These are phyloP conservation scores for Lasiommata megera DNA, from an alignment of 2,888 invertebrate genomes.

Conservation along the genomic window DNA sequence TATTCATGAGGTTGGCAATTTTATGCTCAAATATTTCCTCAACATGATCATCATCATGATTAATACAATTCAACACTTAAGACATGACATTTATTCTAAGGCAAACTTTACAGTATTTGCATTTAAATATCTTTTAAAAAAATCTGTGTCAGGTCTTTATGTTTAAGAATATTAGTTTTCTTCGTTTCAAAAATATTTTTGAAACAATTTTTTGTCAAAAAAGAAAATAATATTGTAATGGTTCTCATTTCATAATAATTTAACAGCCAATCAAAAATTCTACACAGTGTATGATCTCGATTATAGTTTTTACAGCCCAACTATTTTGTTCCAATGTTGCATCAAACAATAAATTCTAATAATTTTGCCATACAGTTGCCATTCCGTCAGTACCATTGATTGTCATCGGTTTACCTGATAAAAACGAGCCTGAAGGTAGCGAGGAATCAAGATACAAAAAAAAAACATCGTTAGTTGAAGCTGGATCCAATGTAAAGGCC, in stretches of 20 bases:
- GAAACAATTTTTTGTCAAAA: not conserved
- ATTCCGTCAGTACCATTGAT: conserved; percentile 75
- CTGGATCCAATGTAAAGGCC: conserved; percentile 37
- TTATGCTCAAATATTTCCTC: not conserved
- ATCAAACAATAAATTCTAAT: conserved; percentile 67
- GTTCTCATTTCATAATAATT: not conserved
- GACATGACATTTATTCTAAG: not conserved
- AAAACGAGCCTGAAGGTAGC: conserved; percentile 91
- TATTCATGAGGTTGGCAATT: not conserved
- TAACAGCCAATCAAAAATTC: conserved; percentile 65
- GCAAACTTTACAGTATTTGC: not conserved
- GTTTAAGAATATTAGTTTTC: not conserved
- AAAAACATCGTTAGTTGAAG: conserved; percentile 81
- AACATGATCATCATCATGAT: not conserved
- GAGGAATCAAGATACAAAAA: conserved; percentile 83
- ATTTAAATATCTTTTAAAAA: too few species aligned
- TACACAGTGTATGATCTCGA: conserved; percentile 47
- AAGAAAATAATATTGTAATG: not conserved
- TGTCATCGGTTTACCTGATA: conserved; percentile 88
- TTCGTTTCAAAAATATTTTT: not conserved
- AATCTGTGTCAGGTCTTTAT: not conserved
- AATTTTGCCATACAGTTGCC: conserved; percentile 77
- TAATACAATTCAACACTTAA: not conserved
- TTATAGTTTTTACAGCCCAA: conserved; percentile 67
- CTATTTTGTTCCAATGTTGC: conserved; percentile 60